Percentiles rank a stretch among this genome's conserved stretches.
These are phyloP conservation scores for Helleia helle DNA, from an alignment of 2,888 invertebrate species.

Conservation along the genomic window DNA sequence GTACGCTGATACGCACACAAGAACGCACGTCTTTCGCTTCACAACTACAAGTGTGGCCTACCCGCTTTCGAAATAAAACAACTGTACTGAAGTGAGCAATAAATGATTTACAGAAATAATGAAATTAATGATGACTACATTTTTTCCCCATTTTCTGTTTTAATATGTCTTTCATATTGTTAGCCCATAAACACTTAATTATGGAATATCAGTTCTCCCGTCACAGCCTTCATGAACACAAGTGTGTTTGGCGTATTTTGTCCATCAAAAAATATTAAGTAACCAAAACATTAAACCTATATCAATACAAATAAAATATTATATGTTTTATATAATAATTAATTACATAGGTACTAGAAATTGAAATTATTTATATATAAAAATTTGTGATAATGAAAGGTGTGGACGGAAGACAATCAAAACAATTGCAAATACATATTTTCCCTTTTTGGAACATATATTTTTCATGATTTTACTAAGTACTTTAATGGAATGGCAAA, in stretches of 20 bases:
- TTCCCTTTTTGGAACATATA: not conserved
- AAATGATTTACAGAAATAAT: too few species aligned
- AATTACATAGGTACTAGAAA: not conserved
- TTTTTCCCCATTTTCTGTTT: not conserved
- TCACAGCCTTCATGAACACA: conserved; percentile 23
- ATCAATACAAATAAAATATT: too few species aligned
- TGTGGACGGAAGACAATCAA: conserved; percentile 18
- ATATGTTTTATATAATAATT: not conserved
- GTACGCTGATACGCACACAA: too few species aligned
- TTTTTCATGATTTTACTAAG: not conserved
- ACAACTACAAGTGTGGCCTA: too few species aligned
- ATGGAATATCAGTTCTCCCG: conserved; percentile 17
- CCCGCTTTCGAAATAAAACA: too few species aligned
- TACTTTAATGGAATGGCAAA: not conserved
- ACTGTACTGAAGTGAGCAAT: too few species aligned
- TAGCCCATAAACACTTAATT: conserved; percentile 1
- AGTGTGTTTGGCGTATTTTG: conserved; percentile 8
- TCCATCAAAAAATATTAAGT: too few species aligned
- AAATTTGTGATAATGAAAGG: conserved; percentile 14
- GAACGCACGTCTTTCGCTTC: too few species aligned
- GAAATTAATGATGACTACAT: too few species aligned
- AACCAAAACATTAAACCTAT: too few species aligned
- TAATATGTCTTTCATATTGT: not conserved
- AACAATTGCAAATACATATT: not conserved
- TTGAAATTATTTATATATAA: not conserved